Conservation (phyloP, 2,113 vertebrate species). For the Myotis davidii region DNA sequence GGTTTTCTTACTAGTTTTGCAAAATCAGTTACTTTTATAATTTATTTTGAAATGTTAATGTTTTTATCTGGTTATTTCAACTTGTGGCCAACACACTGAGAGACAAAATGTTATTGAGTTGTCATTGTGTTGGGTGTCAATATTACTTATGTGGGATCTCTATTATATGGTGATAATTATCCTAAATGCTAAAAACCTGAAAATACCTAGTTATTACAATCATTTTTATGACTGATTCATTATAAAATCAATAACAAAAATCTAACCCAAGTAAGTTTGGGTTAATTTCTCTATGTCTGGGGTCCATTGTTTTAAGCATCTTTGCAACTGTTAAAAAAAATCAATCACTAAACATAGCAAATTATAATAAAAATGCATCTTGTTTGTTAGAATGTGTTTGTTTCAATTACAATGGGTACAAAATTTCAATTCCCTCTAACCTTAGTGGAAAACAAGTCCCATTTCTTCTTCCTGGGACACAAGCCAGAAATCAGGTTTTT, state of each 20-base stretch:
- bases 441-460: not conserved
- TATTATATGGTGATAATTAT: not conserved
- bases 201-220: not conserved
- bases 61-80: not conserved
- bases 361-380: not conserved
- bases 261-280: not conserved
- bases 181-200: not conserved
- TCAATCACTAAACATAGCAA: not conserved
- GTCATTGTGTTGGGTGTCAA: not conserved
- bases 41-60: not conserved
- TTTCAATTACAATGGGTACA: not conserved
- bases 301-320: not conserved
- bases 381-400: not conserved
- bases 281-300: not conserved
- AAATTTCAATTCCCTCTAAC: constrained; percentile 21
- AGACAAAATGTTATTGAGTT: not conserved
- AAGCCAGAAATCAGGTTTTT: not conserved
- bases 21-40: not conserved
- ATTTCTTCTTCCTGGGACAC: not conserved
- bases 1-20: not conserved
- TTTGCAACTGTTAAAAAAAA: constrained; percentile 14
- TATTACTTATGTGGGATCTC: not conserved
- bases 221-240: not conserved
- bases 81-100: not conserved
- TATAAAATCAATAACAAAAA: not conserved